Conservation (phyloP, 2,113 vertebrate species). For the Brienomyrus longianalis region DNA sequence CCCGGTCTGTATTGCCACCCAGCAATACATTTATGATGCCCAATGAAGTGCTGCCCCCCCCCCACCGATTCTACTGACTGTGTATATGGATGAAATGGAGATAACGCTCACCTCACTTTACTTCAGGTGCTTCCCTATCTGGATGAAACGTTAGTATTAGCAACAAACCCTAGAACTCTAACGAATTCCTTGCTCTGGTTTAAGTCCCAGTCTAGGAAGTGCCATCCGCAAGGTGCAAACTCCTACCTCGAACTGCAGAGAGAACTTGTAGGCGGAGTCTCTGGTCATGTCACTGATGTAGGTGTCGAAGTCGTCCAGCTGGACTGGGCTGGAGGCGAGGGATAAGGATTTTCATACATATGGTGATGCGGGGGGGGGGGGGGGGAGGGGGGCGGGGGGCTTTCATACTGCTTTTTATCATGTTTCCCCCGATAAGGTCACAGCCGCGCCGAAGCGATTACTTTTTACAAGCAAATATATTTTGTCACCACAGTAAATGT, state of each 20-base stretch:
- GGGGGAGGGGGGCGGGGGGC: background rate
- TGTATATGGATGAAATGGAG: background rate
- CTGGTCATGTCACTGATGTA: slow-evolving; percentile 94
- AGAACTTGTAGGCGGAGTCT: slow-evolving; percentile 96
- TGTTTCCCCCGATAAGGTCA: background rate
- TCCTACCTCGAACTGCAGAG: slow-evolving; percentile 91
- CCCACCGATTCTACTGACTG: background rate
- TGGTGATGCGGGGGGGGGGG: background rate
- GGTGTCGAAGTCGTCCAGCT: slow-evolving; percentile 86
- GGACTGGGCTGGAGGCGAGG: slow-evolving; percentile 69
- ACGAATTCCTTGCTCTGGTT: background rate
- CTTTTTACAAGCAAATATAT: background rate
- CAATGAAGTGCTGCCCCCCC: background rate
- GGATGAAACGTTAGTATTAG: background rate
- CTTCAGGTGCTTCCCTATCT: background rate
- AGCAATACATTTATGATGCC: background rate
- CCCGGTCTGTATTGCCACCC: background rate
- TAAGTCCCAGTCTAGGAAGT: background rate
- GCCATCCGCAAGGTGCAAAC: too few species aligned
- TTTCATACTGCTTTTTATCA: background rate
- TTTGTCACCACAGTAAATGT: background rate
- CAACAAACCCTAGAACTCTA: background rate
- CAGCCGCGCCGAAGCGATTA: background rate
- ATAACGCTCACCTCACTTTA: background rate
- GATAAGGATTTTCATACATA: background rate